A percentile compares a stretch with the other conserved stretches of the same genome.
Conservation (phyloP, 2,888 invertebrate genomes). For the Zhengitettix transpicula region DNA sequence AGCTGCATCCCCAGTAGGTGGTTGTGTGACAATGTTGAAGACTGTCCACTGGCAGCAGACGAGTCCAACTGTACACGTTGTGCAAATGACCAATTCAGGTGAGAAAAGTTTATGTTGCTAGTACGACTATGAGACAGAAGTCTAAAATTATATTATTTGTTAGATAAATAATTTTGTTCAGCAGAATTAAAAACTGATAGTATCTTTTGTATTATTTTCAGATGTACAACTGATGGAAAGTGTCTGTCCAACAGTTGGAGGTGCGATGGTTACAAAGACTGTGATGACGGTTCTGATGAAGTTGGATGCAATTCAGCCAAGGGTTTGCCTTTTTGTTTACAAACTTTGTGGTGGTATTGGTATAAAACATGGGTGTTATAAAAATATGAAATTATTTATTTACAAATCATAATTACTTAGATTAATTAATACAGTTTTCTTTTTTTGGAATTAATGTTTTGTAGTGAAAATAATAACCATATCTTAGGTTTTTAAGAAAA, state of each 20-base stretch:
- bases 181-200: not conserved
- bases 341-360: too few relatives aligned
- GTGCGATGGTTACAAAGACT: slow-evolving; percentile 45
- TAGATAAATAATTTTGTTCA: not conserved
- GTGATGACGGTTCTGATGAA: slow-evolving; percentile 45
- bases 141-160: not conserved
- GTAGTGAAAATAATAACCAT: too few relatives aligned
- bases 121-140: not conserved
- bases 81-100: slow-evolving; percentile 27
- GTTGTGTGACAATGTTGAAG: slow-evolving; percentile 33
- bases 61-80: slow-evolving; percentile 30
- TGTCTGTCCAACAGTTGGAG: slow-evolving; percentile 24
- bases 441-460: too few relatives aligned
- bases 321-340: not conserved
- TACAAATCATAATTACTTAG: too few relatives aligned
- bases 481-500: too few relatives aligned
- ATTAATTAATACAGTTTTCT: too few relatives aligned
- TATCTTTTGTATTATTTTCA: slow-evolving; percentile 10
- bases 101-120: not conserved
- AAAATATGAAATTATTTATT: too few relatives aligned
- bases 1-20: slow-evolving; percentile 43
- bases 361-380: too few relatives aligned
- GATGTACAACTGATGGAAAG: slow-evolving; percentile 28
- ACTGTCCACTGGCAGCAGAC: slow-evolving; percentile 29
- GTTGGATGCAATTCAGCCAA: slow-evolving; percentile 25